Conservation (phyloP, 2,113 vertebrate genomes). For the Verasper variegatus region DNA sequence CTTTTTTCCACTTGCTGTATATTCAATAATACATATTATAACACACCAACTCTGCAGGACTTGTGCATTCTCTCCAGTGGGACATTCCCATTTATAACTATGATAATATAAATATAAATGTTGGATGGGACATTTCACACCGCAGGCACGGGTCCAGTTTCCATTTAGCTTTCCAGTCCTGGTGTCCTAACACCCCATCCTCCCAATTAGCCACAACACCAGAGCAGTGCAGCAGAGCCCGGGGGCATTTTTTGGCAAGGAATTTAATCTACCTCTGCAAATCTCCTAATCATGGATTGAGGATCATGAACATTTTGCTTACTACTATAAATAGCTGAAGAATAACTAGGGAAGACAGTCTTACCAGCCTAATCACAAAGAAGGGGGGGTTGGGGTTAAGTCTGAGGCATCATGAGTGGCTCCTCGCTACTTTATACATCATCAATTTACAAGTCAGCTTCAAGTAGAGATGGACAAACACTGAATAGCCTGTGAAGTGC, state of each 20-base stretch:
- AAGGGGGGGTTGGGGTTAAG: background rate
- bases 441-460: background rate
- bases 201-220: constrained; percentile 45
- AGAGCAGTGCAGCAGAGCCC: constrained; percentile 30
- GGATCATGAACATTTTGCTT: constrained; percentile 49
- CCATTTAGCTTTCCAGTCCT: constrained; percentile 47
- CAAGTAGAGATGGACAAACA: background rate
- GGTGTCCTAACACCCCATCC: constrained; percentile 16
- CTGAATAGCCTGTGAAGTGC: background rate
- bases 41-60: background rate
- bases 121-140: constrained; percentile 1
- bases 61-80: background rate
- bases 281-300: constrained; percentile 36
- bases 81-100: constrained; percentile 20
- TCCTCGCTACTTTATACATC: background rate
- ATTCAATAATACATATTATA: background rate
- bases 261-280: constrained; percentile 55
- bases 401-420: background rate
- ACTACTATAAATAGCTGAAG: constrained; percentile 61
- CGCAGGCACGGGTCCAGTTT: constrained; percentile 31
- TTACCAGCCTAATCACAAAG: constrained; percentile 1
- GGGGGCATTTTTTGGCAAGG: constrained; percentile 45
- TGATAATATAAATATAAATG: background rate
- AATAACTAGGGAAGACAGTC: constrained; percentile 30
- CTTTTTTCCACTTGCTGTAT: constrained; percentile 23